A percentile compares a stretch with the other conserved stretches of the same genome.
Conservation (phyloP, 1,140 invertebrate genomes). For the Heterodera carotae region DNA sequence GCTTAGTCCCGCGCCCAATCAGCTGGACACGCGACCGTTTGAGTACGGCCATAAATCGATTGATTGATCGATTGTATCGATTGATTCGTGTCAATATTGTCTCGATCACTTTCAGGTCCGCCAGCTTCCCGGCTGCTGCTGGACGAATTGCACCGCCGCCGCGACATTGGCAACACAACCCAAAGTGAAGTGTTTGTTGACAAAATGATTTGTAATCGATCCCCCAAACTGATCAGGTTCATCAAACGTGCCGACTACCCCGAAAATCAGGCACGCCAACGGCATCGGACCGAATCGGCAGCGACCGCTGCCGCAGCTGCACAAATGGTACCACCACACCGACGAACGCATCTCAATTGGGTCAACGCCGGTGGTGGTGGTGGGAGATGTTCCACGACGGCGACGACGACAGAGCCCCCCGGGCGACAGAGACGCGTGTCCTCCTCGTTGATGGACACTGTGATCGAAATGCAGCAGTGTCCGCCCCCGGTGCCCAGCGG, state of each 20-base stretch:
- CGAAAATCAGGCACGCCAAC: constrained; percentile 26
- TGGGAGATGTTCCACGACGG: neutral
- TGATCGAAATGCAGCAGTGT: constrained; percentile 26
- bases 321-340: constrained; percentile 9
- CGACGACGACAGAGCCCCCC: too few species aligned
- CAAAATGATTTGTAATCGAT: neutral
- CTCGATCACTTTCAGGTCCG: too few species aligned
- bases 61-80: neutral
- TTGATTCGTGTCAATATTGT: neutral
- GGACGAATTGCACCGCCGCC: neutral
- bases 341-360: constrained; percentile 12
- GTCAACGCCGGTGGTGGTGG: neutral
- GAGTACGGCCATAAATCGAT: neutral
- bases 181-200: too few species aligned
- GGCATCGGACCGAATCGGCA: constrained; percentile 35
- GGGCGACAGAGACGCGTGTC: constrained; percentile 26
- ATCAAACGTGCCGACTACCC: constrained; percentile 32
- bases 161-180: neutral
- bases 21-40: neutral
- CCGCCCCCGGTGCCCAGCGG: neutral
- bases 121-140: neutral
- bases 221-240: constrained; percentile 3
- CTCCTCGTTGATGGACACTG: constrained; percentile 24
- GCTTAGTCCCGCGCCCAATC: neutral
- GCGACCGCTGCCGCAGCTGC: constrained; percentile 6